Base-by-base conservation (phyloP, 2,797 vertebrate species). In the Echeneis naucrates region DNA sequence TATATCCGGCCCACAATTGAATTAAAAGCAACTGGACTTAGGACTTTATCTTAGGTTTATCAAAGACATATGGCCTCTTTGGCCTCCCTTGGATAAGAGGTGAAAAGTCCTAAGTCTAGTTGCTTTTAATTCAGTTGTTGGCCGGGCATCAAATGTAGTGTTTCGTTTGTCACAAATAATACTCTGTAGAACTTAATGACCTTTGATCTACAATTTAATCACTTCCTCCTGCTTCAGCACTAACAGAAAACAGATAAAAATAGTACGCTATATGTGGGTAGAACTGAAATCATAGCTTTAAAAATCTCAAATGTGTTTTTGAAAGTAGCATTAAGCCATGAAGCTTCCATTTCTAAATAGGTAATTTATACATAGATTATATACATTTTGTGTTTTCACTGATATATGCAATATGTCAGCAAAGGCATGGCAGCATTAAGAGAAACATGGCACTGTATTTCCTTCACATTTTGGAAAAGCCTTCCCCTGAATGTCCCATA, bases 111-210 rank as follows among this genome's bases (percentile, higher is more conserved):
- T n/a, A n/a, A n/a, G n/a, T n/a, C n/a, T n/a, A n/a, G n/a, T n/a
- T n/a, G n/a, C n/a, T n/a, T n/a, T n/a, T n/a, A n/a, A n/a, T n/a
- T n/a, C n/a, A n/a, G n/a, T n/a, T n/a, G n/a, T n/a, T n/a, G n/a
- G n/a, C n/a, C n/a, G n/a, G n/a, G n/a, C n/a, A n/a, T n/a, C n/a
- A n/a, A n/a, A n/a, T n/a, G n/a, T n/a, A n/a, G n/a, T n/a, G n/a
- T n/a, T n/a, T n/a, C n/a, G 44, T 19, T 62, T 50, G 9, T 1
- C 17, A 55, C n/a, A 54, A 70, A 45, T n/a, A 73, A 1, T 7
- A 17, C 9, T 1, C 3, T 37, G n/a, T 44, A 19, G 17, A 45
- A 38, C 38, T 50, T 42, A 2, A 65, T 35, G 33, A 30, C 17
- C 8, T 59, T 45, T 19, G 8, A 35, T 65, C 38, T 64, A 37